These are phyloP conservation scores for Orchesella flavescens DNA, from an alignment of 2,888 invertebrate genomes.

Conservation along the genomic window DNA sequence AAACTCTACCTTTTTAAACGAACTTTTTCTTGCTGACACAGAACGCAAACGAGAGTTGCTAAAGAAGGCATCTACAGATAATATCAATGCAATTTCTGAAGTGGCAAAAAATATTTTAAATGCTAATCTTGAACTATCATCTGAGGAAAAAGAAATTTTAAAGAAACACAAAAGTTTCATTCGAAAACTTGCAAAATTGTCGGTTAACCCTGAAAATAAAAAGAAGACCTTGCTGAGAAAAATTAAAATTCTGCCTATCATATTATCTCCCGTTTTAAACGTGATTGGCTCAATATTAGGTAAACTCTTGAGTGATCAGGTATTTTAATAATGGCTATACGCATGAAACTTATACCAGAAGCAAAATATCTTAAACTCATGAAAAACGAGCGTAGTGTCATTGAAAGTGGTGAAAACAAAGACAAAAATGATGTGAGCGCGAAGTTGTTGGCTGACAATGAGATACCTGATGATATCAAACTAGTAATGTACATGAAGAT, in stretches of 20 bases:
- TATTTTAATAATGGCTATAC: conserved; percentile 55
- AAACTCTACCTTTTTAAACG: conserved; percentile 40
- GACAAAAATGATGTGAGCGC: not conserved
- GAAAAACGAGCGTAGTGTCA: not conserved
- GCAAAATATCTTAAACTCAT: conserved; percentile 18
- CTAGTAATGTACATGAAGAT: conserved; percentile 36
- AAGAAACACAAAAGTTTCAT: conserved; percentile 7
- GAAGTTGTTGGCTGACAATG: not conserved
- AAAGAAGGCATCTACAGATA: conserved; percentile 26
- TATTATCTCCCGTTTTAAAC: conserved; percentile 38
- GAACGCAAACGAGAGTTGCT: conserved; percentile 11
- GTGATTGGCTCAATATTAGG: conserved; percentile 43
- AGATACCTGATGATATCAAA: conserved; percentile 56
- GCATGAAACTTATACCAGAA: conserved; percentile 57
- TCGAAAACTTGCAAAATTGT: conserved; percentile 6
- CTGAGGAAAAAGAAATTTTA: not conserved
- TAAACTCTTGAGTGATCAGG: not conserved
- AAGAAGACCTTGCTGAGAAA: not conserved
- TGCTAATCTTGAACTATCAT: conserved; percentile 10
- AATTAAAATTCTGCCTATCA: not conserved
- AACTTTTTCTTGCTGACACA: not conserved
- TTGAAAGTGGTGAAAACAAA: not conserved
- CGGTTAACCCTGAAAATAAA: not conserved
- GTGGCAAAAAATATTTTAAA: not conserved
- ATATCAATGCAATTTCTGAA: conserved; percentile 43